Percentiles rank a stretch among this genome's conserved stretches.
These are phyloP conservation scores for Geophilus truncorum DNA, from an alignment of 2,888 invertebrate genomes.

Conservation along the genomic window DNA sequence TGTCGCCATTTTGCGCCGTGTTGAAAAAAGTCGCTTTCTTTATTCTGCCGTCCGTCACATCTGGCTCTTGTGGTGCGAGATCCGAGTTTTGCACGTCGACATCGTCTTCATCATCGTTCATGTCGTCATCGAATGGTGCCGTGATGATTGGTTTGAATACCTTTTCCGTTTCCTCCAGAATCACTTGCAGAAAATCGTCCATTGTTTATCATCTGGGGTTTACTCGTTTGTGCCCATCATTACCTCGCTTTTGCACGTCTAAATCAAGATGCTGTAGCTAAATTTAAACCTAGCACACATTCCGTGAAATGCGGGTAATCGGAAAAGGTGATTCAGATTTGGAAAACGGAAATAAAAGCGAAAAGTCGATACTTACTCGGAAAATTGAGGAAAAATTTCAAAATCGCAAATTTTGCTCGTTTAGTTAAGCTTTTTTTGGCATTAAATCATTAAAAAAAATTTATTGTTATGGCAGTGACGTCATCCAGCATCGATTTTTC, in stretches of 20 bases:
- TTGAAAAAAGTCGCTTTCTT: background rate
- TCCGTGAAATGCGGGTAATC: background rate
- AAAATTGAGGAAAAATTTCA: no score
- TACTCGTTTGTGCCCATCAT: background rate
- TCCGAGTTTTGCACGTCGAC: background rate
- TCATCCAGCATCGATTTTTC: no score
- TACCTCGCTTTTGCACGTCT: background rate
- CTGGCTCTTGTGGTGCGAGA: background rate
- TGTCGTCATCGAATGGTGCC: background rate
- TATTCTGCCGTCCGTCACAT: background rate
- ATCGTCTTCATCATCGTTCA: background rate
- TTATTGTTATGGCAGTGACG: no score
- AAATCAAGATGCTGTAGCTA: background rate
- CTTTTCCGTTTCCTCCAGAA: constrained; percentile 30
- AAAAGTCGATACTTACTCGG: background rate
- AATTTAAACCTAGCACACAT: background rate
- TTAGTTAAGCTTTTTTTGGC: no score
- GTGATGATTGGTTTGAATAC: background rate
- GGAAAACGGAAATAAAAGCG: background rate
- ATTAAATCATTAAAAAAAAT: no score
- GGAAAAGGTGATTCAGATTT: background rate
- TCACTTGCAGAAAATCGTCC: constrained; percentile 32
- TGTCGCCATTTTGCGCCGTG: background rate
- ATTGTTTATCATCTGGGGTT: background rate
- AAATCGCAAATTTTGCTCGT: no score